phyloP scores from a whole-genome alignment of 2,888 invertebrate species.

The Leptothorax acervorum region DNA sequence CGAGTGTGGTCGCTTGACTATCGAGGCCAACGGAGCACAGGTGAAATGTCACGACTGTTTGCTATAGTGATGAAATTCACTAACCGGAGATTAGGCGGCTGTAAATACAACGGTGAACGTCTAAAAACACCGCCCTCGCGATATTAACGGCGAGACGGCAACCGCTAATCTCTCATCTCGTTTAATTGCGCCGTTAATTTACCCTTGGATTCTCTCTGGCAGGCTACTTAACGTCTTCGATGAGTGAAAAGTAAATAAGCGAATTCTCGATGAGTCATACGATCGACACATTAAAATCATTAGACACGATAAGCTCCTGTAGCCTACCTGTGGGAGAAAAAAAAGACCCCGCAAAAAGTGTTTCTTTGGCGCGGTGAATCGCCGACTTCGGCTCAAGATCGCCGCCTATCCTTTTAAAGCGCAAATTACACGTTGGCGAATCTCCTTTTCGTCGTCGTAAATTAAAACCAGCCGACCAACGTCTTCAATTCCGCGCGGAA shows the following conservation, averaged over 20 bases:
- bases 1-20: slow-evolving; percentile 44
- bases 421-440: slow-evolving; percentile 35
- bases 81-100: slow-evolving; percentile 42
- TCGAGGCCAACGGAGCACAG: slow-evolving; percentile 59
- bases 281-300: slow-evolving; percentile 5
- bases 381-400: slow-evolving; percentile 11
- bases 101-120: slow-evolving; percentile 20
- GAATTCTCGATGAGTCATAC: slow-evolving; percentile 29
- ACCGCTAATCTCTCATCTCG: slow-evolving; percentile 12
- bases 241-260: slow-evolving; percentile 22
- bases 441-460: slow-evolving; percentile 48
- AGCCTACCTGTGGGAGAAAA: too few relatives aligned
- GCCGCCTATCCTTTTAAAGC: slow-evolving; percentile 33
- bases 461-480: slow-evolving; percentile 53
- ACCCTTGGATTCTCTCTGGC: slow-evolving; percentile 1
- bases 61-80: slow-evolving; percentile 39
- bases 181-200: slow-evolving; percentile 31
- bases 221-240: not conserved
- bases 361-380: slow-evolving; percentile 32
- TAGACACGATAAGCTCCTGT: not conserved
- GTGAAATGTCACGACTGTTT: slow-evolving; percentile 59
- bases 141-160: slow-evolving; percentile 25
- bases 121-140: slow-evolving; percentile 18
- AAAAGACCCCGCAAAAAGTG: slow-evolving; percentile 6
- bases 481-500: slow-evolving; percentile 62